Base-by-base conservation (phyloP, 2,113 vertebrate species). In the Artemisiospiza belli region DNA sequence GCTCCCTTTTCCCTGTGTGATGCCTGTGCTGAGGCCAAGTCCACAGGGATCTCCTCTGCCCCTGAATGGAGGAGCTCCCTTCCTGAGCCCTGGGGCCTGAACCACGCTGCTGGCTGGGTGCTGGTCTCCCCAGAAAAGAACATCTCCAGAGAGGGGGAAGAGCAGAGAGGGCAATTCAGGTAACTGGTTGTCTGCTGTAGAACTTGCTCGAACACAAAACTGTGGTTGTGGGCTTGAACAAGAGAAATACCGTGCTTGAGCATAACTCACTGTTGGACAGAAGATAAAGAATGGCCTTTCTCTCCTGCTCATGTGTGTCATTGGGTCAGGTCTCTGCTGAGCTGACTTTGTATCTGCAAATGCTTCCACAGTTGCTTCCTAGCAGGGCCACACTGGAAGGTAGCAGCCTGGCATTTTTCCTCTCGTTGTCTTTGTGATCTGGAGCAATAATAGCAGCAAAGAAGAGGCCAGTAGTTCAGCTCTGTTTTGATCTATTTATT, bases 291-390 rank as follows among this genome's bases (percentile, higher is more conserved):
- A 76, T 5, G 67, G 64, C 44, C 31, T 68, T 87, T 89, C 89
- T 96, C 83, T 97, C 90, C 95, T 95, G 85, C 92, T 66, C 87
- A 72, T 24, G 14, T 93, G 54, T 85, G 44, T 37, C 70, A 85
- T 94, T 82, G 94, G 96, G 93, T 94, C 89, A 93, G 91, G 90
- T 84, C 89, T 61, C 91, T 94, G 39, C 91, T 66, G 92, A 97
- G 92, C 27, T 81, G 94, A 37, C 93, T 97, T 94, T 83, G 24
- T 51, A 72, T 92, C 95, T 61, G 78, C 88, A 35, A 89, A 91
- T 44, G 82, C 89, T 92, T 68, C 83, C 91, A 89, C 97, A 97
- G 96, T 92, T 97, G 96, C 94, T 98, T 97, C 97, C 97, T 97
- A 76, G 83, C 94, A 89, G 88, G 66, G 76, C 64, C 74, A 58